Evolutionary conservation across 2,797 vertebrate species (phyloP).

Genomic region (Liparis tanakae): DNA sequence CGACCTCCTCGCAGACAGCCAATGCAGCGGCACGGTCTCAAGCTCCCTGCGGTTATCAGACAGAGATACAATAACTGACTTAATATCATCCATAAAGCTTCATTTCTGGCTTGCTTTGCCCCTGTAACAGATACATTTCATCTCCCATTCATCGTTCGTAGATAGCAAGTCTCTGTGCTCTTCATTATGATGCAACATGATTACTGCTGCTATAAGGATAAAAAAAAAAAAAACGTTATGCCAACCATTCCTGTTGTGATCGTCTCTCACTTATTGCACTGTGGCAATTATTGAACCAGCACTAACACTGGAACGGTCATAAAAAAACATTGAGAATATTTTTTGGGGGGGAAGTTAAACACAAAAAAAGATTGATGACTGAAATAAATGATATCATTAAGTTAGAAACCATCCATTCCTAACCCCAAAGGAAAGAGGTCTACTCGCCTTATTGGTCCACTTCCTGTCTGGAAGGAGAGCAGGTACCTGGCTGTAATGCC

Average conservation of each 20-base stretch:
- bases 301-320: not conserved
- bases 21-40: constrained; percentile 37
- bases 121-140: constrained; percentile 51
- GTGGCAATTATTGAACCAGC: constrained; percentile 20
- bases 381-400: not conserved
- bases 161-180: constrained; percentile 9
- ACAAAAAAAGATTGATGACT: not conserved
- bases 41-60: constrained; percentile 40
- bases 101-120: constrained; percentile 25
- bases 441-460: constrained; percentile 43
- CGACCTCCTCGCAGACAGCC: constrained; percentile 63
- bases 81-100: constrained; percentile 46
- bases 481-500: constrained; percentile 58
- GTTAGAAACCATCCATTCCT: not conserved
- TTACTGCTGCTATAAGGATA: constrained; percentile 45
- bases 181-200: constrained; percentile 51
- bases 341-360: not conserved
- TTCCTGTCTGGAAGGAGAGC: constrained; percentile 53
- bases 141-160: constrained; percentile 6
- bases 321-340: not conserved
- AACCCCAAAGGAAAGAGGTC: constrained; percentile 24
- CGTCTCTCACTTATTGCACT: constrained; percentile 19
- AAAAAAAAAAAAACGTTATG: constrained; percentile 31
- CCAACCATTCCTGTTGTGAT: constrained; percentile 33
- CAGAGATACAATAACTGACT: constrained; percentile 47